phyloP scores from a whole-genome alignment of 2,888 invertebrate genomes.

The Eilema caniola region DNA sequence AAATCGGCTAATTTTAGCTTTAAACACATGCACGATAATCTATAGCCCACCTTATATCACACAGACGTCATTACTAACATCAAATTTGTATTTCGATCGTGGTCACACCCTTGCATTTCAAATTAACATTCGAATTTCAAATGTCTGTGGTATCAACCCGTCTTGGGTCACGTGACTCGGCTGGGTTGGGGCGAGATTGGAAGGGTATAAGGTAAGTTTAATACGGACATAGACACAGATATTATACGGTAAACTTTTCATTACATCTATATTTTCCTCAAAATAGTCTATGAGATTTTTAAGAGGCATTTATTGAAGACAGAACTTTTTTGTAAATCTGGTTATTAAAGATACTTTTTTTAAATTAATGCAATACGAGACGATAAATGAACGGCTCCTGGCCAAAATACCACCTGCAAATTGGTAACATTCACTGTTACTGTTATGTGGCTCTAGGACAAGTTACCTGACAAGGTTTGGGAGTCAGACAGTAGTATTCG shows the following conservation, averaged over 20 bases:
- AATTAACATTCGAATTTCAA: constrained; percentile 71
- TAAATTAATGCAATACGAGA: too few species aligned
- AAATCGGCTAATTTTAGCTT: too few species aligned
- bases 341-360: too few species aligned
- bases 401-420: too few species aligned
- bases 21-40: constrained; percentile 28
- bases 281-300: neutral
- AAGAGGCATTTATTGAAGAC: too few species aligned
- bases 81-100: constrained; percentile 60
- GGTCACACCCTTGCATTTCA: constrained; percentile 75
- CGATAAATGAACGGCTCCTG: too few species aligned
- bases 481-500: too few species aligned
- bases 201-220: constrained; percentile 21
- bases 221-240: neutral
- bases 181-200: constrained; percentile 23
- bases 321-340: too few species aligned
- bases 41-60: constrained; percentile 24
- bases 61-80: constrained; percentile 35
- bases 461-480: too few species aligned
- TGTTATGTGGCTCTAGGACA: too few species aligned
- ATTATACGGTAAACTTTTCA: neutral
- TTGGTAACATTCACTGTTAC: too few species aligned
- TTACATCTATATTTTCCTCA: neutral
- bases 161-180: constrained; percentile 62
- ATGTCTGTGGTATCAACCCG: constrained; percentile 69